These are phyloP conservation scores for Nothoprocta pentlandii DNA, from an alignment of 2,113 vertebrate genomes.

Conservation along the genomic window DNA sequence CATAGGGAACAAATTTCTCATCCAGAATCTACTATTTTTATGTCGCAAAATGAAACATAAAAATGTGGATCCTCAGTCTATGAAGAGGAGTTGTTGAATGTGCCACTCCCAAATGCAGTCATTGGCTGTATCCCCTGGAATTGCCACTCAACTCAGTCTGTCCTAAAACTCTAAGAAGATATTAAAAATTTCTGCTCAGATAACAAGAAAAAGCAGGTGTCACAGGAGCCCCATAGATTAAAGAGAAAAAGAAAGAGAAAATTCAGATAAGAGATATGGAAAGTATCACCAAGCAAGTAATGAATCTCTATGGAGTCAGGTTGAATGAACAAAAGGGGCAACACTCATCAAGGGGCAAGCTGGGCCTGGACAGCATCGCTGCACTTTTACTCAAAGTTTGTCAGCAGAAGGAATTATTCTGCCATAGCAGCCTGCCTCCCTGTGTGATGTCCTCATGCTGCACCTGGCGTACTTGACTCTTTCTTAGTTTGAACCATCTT, in stretches of 20 bases:
- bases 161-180: background rate
- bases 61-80: background rate
- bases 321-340: background rate
- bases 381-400: background rate
- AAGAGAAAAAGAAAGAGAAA: background rate
- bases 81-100: background rate
- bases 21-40: background rate
- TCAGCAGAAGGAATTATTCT: background rate
- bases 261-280: background rate
- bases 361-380: background rate
- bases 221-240: background rate
- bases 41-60: background rate
- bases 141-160: background rate
- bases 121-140: background rate
- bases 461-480: background rate
- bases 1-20: background rate
- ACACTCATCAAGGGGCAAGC: background rate
- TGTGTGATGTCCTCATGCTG: fast-evolving
- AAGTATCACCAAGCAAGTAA: fast-evolving
- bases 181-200: background rate
- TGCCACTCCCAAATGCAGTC: background rate
- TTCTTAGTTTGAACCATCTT: background rate
- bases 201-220: background rate
- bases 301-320: background rate
- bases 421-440: background rate